Base-by-base conservation (phyloP, 1,140 invertebrate species). In the Drosophila mojavensis region DNA sequence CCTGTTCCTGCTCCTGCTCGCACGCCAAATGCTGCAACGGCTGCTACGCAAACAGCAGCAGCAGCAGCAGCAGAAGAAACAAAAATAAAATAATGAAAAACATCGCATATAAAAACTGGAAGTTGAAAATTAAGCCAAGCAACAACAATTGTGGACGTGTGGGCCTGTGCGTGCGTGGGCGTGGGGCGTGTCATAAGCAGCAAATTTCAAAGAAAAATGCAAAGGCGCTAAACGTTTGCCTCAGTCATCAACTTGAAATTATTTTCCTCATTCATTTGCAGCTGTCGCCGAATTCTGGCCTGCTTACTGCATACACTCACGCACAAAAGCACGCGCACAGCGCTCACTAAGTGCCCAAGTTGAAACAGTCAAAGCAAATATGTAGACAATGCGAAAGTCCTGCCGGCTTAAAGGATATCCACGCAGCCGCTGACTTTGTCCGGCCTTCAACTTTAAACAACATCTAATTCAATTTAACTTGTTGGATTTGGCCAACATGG, bases 21-120 rank as follows among this genome's bases (percentile, higher is more conserved):
- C 5, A 5, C 28, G 69, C 63, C 60, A 64, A 58, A 58, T 65
- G n/a, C 28, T 79, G 63, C 74, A 81, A 64, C 73, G 54, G 67
- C 67, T 71, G 47, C 7, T 45, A 17, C 36, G 30, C 15, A 17
- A 28, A 17, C 17, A 17, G 17, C 17, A 17, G 17, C 17, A 17
- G 17, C 17, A 17, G 17, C 17, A 17, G 33, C 33, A 36, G 33
- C 33, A 50, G 13, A 11, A 45, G 20, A 45, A 45, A 7, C 3
- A 26, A 13, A 50, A 26, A 30, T 30, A 24, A n/a, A 9, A 50
- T 24, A 13, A 50, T 5, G 2, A 26, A 50, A 24, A 26, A 13
- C 15, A 10, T 20, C 9, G 45, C 45, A 17, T 17, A 58, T 33
- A 13, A 54, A 64, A 45, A 45, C 15, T 24, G 63, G 13, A 58